Evolutionary conservation across 2,888 invertebrate genomes (phyloP).

Genomic region (Iphiclides podalirius): DNA sequence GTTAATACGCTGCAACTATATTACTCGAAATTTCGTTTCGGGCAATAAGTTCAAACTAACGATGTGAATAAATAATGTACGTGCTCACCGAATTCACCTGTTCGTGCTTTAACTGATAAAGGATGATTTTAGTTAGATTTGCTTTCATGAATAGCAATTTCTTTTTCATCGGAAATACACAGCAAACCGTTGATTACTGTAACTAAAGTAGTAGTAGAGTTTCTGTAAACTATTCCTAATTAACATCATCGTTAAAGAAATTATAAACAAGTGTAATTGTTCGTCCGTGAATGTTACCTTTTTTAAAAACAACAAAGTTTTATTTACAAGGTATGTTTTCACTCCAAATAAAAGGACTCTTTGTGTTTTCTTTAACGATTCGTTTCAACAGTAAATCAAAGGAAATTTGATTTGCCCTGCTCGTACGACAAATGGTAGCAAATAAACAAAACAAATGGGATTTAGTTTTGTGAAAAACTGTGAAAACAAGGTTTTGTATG

Average conservation of each 20-base stretch:
- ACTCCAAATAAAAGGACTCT: conserved; percentile 25
- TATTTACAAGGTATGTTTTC: background rate
- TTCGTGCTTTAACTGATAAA: background rate
- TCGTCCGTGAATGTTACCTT: too few relatives aligned
- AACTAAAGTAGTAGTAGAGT: too few relatives aligned
- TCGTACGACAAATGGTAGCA: conserved; percentile 65
- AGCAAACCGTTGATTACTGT: too few relatives aligned
- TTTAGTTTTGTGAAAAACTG: conserved; percentile 62
- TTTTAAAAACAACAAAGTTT: background rate
- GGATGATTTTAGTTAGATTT: background rate
- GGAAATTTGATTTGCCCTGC: conserved; percentile 69
- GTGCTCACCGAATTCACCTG: conserved; percentile 12
- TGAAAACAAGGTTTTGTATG: conserved; percentile 35
- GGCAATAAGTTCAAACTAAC: conserved; percentile 39
- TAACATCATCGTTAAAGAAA: too few relatives aligned
- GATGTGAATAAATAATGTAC: conserved; percentile 35
- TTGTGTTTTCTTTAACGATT: conserved; percentile 50
- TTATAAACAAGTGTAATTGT: too few relatives aligned
- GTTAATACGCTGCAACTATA: conserved; percentile 32
- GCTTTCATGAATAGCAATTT: too few relatives aligned
- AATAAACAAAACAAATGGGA: conserved; percentile 65
- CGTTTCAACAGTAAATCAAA: conserved; percentile 57
- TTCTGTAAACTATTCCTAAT: too few relatives aligned
- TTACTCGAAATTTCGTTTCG: conserved; percentile 36
- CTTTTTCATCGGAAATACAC: too few relatives aligned